A percentile compares a stretch with the other conserved stretches of the same genome.
Evolutionary conservation across 2,888 invertebrate genomes (phyloP).

Genomic region (Lordiphosa fenestrarum): DNA sequence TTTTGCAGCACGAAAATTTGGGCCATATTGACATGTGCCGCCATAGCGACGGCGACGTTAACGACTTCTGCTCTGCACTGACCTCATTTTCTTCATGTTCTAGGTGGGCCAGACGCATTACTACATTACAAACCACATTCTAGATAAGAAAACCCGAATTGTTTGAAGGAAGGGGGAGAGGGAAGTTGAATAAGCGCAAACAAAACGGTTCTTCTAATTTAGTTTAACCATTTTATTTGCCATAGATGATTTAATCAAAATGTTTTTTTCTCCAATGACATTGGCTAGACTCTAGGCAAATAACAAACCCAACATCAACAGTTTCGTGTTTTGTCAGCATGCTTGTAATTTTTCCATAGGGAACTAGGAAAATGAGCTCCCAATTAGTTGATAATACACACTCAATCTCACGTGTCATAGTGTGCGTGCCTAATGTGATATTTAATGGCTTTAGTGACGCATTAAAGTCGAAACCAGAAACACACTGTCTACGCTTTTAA

Average conservation of each 20-base stretch:
- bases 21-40: slow-evolving; percentile 71
- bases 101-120: slow-evolving; percentile 37
- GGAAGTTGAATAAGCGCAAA: background rate
- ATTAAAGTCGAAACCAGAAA: slow-evolving; percentile 6
- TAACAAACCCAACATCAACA: slow-evolving; percentile 1
- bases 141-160: slow-evolving; percentile 28
- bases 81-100: slow-evolving; percentile 46
- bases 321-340: slow-evolving; percentile 13
- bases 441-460: slow-evolving; percentile 39
- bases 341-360: slow-evolving; percentile 41
- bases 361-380: slow-evolving; percentile 33
- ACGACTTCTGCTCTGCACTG: slow-evolving; percentile 51
- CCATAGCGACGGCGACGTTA: slow-evolving; percentile 36
- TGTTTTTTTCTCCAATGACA: slow-evolving; percentile 17
- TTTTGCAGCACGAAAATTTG: slow-evolving; percentile 57
- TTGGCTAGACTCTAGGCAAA: slow-evolving; percentile 9
- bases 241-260: slow-evolving; percentile 41
- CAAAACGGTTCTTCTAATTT: background rate
- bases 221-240: slow-evolving; percentile 40
- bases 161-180: background rate
- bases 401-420: slow-evolving; percentile 2
- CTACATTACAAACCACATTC: slow-evolving; percentile 22
- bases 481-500: slow-evolving; percentile 13
- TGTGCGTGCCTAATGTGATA: slow-evolving; percentile 22
- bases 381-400: slow-evolving; percentile 47